Base-by-base conservation (phyloP, 2,797 vertebrate species). In the Pipistrellus nathusii region DNA sequence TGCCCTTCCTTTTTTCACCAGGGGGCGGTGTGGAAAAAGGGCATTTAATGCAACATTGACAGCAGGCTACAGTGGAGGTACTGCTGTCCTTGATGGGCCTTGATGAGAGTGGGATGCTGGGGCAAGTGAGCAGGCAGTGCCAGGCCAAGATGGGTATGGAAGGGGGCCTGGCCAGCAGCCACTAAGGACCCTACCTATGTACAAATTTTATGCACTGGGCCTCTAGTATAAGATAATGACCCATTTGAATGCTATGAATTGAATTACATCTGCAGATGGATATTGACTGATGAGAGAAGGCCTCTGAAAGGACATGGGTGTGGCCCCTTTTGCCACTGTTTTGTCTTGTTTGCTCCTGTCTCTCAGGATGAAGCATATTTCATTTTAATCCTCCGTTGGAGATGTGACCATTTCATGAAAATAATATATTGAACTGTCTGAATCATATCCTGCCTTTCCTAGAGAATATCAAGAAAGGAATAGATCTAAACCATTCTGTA, bases 391-490 rank as follows among this genome's bases (percentile, higher is more conserved):
- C 77, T n/a, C 35, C 1, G 55, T 76, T 55, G 5, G 91, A 92
- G 15, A 92, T 30, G 5, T 69, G 62, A 21, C 32, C 21, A 35
- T 20, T 88, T 88, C 72, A 64, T 81, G 77, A 90, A 94, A 96
- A 81, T 62, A 88, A 85, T 94, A 51, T 69, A 44, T 27, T 86
- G 62, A 91, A 75, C 51, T 15, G 2, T 80, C 41, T 87, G 46
- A 68, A 90, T 84, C 51, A 13, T 12, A 83, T 81, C 17, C 27
- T 85, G 17, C 46, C 51, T 90, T 91, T 86, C 59, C 71, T 72
- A 48, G 72, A 91, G 41, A 93, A 81, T 85, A 91, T 91, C 25
- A 62, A 57, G 62, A 93, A 91, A 82, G 8, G 35, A 93, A 38
- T 77, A 53, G 18, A 71, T 59, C 53, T 91, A 91, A 84, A 88